Evolutionary conservation across 2,113 vertebrate genomes (phyloP).

Genomic region (Passer domesticus): DNA sequence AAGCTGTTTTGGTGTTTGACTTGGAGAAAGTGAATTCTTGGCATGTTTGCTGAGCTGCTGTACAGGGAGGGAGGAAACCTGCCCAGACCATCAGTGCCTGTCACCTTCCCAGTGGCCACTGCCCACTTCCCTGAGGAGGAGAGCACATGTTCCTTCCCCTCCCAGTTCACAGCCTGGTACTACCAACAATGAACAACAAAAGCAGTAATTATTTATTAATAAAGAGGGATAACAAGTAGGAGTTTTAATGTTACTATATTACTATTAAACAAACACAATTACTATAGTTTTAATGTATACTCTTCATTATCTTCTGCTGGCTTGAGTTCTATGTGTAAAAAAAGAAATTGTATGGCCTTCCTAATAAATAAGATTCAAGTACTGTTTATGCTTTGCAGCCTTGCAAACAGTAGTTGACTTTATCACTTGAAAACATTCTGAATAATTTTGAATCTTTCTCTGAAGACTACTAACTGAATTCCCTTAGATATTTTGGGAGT

Average conservation of each 20-base stretch:
- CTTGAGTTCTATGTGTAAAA: background rate
- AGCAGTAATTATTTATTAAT: background rate
- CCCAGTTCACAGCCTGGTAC: background rate
- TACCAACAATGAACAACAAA: background rate
- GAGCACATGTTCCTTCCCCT: background rate
- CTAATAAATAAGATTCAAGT: background rate
- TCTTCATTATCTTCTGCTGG: background rate
- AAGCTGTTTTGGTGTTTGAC: background rate
- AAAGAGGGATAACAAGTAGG: background rate
- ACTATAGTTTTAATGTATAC: background rate
- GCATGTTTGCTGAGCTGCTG: background rate
- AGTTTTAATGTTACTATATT: background rate
- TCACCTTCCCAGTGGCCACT: background rate
- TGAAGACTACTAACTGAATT: background rate
- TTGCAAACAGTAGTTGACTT: background rate
- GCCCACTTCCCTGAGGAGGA: background rate
- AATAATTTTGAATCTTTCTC: background rate
- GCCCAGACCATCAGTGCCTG: background rate
- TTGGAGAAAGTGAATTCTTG: background rate
- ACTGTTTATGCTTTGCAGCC: background rate
- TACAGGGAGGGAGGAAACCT: background rate
- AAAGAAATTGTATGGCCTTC: background rate
- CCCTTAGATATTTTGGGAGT: background rate
- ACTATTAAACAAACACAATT: background rate
- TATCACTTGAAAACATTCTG: background rate